Base-by-base conservation (phyloP, 2,797 vertebrate genomes). In the Acanthurus tractus region DNA sequence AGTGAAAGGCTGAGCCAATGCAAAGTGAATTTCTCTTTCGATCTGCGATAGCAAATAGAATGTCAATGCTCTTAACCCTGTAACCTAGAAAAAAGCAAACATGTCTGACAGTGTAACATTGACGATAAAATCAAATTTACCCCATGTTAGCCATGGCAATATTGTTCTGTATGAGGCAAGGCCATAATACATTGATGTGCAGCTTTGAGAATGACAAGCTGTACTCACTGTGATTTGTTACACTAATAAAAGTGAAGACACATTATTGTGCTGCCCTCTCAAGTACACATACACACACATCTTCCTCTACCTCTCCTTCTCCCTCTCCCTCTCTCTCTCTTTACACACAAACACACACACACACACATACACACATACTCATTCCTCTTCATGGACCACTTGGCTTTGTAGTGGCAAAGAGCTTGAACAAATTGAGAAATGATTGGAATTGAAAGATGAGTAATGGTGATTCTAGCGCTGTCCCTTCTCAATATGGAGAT, bases 401-500 rank as follows among this genome's bases (percentile, higher is more conserved):
- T 93, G 90, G 92, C 88, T 92, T 90, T 87, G 87, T 88, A 91
- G 89, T 91, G 87, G 83, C 87, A 88, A 92, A 83, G 90, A 92
- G 91, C 90, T 91, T 83, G 88, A 94, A 93, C 89, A 94, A 94
- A 94, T 92, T 90, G 91, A 91, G 92, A 93, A 94, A 94, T 94
- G 91, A 95, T 94, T 93, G 89, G 89, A 94, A 93, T 87, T 94
- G 93, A 95, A 95, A 92, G 93, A 95, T 93, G 94, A 93, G 92
- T 92, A 90, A 93, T 92, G 92, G 91, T 88, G 88, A 93, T 92
- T 93, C 89, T 76, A 86, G 80, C 73, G 65, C 86, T 84, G 90
- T 91, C 90, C 87, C 79, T 89, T 88, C 88, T 88, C 91, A 92
- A 93, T 93, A 90, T 91, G 87, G 91, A 92, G 89, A 92, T 93